A percentile compares a stretch with the other conserved stretches of the same genome.
Evolutionary conservation across 2,797 vertebrate species (phyloP).

Genomic region (Manis crassicaudata): DNA sequence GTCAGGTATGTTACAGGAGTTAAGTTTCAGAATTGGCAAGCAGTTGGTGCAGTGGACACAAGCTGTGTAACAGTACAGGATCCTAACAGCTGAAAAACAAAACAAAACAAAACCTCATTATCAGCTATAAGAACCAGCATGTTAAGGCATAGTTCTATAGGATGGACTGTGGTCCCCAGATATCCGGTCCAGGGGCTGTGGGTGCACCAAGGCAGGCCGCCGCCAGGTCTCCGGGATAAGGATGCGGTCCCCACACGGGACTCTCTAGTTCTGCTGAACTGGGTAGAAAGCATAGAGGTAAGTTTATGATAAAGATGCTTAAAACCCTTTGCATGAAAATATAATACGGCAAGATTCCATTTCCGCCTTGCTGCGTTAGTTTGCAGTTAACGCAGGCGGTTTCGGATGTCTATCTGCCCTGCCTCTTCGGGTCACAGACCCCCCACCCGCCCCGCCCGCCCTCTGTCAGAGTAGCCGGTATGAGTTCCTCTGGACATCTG

Average conservation of each 20-base stretch:
- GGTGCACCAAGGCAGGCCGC: conserved; percentile 79
- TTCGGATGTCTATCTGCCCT: conserved; percentile 52
- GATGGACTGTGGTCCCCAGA: conserved; percentile 71
- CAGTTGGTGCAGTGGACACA: neutral
- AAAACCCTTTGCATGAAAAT: conserved; percentile 47
- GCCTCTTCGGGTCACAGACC: conserved; percentile 75
- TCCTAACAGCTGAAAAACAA: too few relatives aligned
- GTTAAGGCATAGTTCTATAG: conserved; percentile 16
- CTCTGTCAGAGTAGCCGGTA: conserved; percentile 68
- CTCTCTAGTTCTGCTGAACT: conserved; percentile 76
- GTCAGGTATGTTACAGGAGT: conserved; percentile 66
- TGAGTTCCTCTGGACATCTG: conserved; percentile 70
- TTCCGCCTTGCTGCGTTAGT: conserved; percentile 70
- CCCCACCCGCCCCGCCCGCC: conserved; percentile 49
- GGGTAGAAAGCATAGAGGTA: conserved; percentile 75
- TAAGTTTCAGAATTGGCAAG: conserved; percentile 69
- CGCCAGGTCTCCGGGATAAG: conserved; percentile 66
- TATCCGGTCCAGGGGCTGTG: conserved; percentile 75
- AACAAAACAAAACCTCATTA: too few relatives aligned
- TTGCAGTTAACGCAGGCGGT: conserved; percentile 80
- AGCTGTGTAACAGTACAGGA: too few relatives aligned
- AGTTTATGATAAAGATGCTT: conserved; percentile 81
- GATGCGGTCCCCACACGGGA: conserved; percentile 75
- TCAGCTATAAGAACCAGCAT: neutral
- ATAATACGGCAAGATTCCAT: conserved; percentile 12